These are phyloP conservation scores for Lamprologus tigripictilis DNA, from an alignment of 2,113 vertebrate genomes.

Conservation along the genomic window DNA sequence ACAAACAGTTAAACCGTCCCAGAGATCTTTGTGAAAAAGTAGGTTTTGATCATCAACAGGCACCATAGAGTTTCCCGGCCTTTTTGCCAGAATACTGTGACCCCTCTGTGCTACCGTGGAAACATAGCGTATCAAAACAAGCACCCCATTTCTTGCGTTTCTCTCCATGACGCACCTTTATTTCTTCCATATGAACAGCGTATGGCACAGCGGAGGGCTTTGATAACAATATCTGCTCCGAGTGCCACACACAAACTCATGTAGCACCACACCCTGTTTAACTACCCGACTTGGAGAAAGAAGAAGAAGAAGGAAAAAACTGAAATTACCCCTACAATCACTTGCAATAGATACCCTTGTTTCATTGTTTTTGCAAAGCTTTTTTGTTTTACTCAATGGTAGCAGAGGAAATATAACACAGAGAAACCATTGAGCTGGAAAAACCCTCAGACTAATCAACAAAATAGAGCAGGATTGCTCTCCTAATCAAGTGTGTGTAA, in stretches of 20 bases:
- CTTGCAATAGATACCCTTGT: conserved; percentile 7
- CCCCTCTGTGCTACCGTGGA: conserved; percentile 43
- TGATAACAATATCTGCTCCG: conserved; percentile 15
- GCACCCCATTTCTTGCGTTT: conserved; percentile 9
- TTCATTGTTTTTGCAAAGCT: conserved; percentile 15
- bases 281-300: neutral
- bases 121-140: conserved; percentile 54
- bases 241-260: neutral
- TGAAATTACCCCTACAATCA: conserved; percentile 14
- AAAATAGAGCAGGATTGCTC: conserved; percentile 15
- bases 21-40: conserved; percentile 6
- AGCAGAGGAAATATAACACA: conserved; percentile 5
- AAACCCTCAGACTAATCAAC: conserved; percentile 37
- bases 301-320: neutral
- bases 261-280: neutral
- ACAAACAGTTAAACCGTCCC: conserved; percentile 29
- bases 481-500: conserved; percentile 19
- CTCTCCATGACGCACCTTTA: conserved; percentile 51
- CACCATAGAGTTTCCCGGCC: conserved; percentile 35
- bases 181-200: conserved; percentile 55
- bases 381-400: conserved; percentile 18
- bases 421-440: conserved; percentile 29
- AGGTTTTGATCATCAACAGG: conserved; percentile 52
- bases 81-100: conserved; percentile 40
- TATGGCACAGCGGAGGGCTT: conserved; percentile 1